These are phyloP conservation scores for Rhinella marina DNA, from an alignment of 2,797 vertebrate species.

Conservation along the genomic window DNA sequence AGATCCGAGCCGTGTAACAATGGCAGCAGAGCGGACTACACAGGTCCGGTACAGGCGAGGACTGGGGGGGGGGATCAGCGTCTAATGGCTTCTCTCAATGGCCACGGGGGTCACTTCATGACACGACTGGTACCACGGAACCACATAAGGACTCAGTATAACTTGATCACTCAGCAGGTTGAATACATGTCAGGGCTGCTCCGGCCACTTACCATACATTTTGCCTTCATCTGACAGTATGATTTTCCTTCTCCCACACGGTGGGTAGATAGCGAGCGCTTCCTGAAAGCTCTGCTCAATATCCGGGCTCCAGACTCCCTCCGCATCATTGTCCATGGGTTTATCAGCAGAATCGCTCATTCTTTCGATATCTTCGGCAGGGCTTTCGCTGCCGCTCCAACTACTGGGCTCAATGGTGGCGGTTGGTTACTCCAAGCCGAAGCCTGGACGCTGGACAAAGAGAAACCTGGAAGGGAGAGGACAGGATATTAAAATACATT, in stretches of 20 bases:
- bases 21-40: too few species aligned
- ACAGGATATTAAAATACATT: constrained; percentile 53
- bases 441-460: constrained; percentile 92
- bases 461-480: constrained; percentile 83
- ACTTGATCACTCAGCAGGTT: not conserved
- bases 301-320: constrained; percentile 99
- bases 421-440: constrained; percentile 89
- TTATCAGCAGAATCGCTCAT: constrained; percentile 99
- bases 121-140: not conserved
- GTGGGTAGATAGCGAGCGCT: constrained; percentile 98
- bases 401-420: constrained; percentile 98
- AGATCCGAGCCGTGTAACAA: too few species aligned
- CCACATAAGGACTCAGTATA: not conserved
- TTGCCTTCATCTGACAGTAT: constrained; percentile 99
- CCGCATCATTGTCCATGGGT: constrained; percentile 95
- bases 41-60: too few species aligned
- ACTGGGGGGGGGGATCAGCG: too few species aligned
- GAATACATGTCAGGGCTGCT: not conserved
- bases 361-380: constrained; percentile 98
- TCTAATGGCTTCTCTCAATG: not conserved
- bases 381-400: constrained; percentile 99
- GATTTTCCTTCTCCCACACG: constrained; percentile 98
- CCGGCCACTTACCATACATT: constrained; percentile 96
- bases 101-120: not conserved
- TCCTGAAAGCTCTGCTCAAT: constrained; percentile 99